Conservation (phyloP, 1,140 invertebrate species). For the Drosophila sucinea region DNA sequence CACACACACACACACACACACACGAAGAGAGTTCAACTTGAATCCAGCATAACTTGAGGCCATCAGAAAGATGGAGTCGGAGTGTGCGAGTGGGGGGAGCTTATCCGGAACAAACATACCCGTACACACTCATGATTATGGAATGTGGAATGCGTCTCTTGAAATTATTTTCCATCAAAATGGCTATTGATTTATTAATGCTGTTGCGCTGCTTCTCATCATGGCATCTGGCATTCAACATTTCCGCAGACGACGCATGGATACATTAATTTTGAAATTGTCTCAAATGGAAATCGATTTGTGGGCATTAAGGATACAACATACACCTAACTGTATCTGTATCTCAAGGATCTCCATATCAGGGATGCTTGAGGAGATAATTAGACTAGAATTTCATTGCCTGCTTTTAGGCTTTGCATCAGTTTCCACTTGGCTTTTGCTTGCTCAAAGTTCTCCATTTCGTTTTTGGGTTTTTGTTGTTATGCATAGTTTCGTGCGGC, state of each 20-base stretch:
- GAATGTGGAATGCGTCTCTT: constrained; percentile 49
- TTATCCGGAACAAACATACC: constrained; percentile 15
- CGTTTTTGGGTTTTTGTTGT: constrained; percentile 21
- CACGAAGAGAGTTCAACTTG: neutral
- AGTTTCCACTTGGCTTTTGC: constrained; percentile 11
- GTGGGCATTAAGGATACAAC: constrained; percentile 21
- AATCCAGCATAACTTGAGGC: neutral
- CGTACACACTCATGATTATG: neutral
- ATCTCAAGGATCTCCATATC: neutral
- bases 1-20: neutral
- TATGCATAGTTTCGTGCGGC: constrained; percentile 32
- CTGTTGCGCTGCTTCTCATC: constrained; percentile 29
- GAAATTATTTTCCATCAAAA: constrained; percentile 73
- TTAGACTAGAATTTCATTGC: constrained; percentile 17
- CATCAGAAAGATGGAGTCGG: neutral
- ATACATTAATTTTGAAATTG: constrained; percentile 69
- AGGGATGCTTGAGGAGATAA: constrained; percentile 11
- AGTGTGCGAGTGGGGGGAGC: constrained; percentile 2
- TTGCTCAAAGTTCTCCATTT: too few relatives aligned
- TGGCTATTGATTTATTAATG: constrained; percentile 73
- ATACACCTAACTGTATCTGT: constrained; percentile 29
- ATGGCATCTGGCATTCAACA: neutral
- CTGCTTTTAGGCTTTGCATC: constrained; percentile 10
- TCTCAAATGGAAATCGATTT: constrained; percentile 76
- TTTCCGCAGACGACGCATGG: constrained; percentile 28